Conservation (phyloP, 2,888 invertebrate genomes). For the Thera britannica region DNA sequence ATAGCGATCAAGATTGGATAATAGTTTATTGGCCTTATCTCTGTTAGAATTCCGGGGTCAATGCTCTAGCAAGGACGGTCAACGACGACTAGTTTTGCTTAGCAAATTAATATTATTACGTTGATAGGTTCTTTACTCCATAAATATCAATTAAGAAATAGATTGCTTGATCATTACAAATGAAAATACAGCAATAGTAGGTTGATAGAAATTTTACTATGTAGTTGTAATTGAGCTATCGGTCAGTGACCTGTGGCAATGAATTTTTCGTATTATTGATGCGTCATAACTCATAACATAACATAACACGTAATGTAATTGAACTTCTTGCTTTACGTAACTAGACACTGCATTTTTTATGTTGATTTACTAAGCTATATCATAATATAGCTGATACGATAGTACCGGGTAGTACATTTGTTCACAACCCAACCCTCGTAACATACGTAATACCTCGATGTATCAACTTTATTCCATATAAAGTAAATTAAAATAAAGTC, state of each 20-base stretch:
- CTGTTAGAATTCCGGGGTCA: constrained; percentile 75
- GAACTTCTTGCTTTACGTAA: constrained; percentile 1
- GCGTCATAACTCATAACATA: constrained; percentile 34
- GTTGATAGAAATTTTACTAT: constrained; percentile 57
- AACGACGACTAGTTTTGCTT: constrained; percentile 53
- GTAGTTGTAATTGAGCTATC: constrained; percentile 53
- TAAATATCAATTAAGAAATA: constrained; percentile 38
- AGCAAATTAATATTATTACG: constrained; percentile 52
- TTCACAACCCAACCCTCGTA: too few relatives aligned
- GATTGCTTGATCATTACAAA: constrained; percentile 34
- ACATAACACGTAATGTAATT: constrained; percentile 5
- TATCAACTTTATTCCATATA: too few relatives aligned
- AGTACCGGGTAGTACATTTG: too few relatives aligned
- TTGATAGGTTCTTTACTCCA: constrained; percentile 39
- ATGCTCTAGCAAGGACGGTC: constrained; percentile 75
- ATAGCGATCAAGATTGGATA: constrained; percentile 63
- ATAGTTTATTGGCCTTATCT: constrained; percentile 66
- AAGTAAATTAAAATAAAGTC: too few relatives aligned
- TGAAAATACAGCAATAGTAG: constrained; percentile 35
- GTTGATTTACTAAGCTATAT: not conserved
- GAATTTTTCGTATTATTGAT: constrained; percentile 35
- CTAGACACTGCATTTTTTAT: constrained; percentile 3
- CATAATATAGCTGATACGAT: too few relatives aligned
- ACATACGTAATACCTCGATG: too few relatives aligned
- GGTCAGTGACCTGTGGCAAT: constrained; percentile 53